These are phyloP conservation scores for Drosophila repletoides DNA, from an alignment of 1,140 invertebrate genomes.

Conservation along the genomic window DNA sequence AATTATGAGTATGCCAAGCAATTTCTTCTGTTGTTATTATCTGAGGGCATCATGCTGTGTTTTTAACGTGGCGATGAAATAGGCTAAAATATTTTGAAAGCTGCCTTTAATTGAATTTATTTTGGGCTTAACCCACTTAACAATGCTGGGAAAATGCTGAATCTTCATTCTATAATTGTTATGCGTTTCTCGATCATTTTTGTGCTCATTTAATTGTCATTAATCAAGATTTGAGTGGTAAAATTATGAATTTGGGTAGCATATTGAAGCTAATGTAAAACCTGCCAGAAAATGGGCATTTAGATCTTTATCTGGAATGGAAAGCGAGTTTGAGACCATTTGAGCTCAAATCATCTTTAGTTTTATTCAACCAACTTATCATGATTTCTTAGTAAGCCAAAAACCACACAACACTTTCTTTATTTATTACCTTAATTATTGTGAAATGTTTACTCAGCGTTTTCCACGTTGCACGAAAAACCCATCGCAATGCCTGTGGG, in stretches of 20 bases:
- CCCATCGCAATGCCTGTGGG: constrained; percentile 12
- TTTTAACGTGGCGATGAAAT: constrained; percentile 26
- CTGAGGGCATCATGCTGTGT: constrained; percentile 18
- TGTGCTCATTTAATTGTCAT: constrained; percentile 30
- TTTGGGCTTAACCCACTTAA: constrained; percentile 7
- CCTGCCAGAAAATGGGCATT: not conserved
- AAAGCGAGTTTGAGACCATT: too few species aligned
- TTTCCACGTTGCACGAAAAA: constrained; percentile 51
- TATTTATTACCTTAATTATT: constrained; percentile 47
- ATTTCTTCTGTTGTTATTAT: constrained; percentile 45
- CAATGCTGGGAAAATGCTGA: constrained; percentile 24
- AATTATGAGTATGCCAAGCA: constrained; percentile 48
- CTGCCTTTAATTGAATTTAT: constrained; percentile 66
- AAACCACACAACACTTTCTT: constrained; percentile 56
- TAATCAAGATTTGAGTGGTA: constrained; percentile 35
- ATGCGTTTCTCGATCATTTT: constrained; percentile 8
- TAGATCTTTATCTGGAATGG: not conserved
- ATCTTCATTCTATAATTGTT: constrained; percentile 25
- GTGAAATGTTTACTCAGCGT: constrained; percentile 19
- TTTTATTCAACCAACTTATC: constrained; percentile 41
- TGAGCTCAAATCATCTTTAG: too few species aligned
- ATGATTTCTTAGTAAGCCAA: constrained; percentile 19
- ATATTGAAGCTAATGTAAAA: not conserved
- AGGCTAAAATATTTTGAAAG: constrained; percentile 63
- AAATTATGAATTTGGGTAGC: not conserved